Evolutionary conservation across 2,888 invertebrate species (phyloP), one percentile per base, ranked within the genome.

Genomic region (Heliconius ethilla): DNA sequence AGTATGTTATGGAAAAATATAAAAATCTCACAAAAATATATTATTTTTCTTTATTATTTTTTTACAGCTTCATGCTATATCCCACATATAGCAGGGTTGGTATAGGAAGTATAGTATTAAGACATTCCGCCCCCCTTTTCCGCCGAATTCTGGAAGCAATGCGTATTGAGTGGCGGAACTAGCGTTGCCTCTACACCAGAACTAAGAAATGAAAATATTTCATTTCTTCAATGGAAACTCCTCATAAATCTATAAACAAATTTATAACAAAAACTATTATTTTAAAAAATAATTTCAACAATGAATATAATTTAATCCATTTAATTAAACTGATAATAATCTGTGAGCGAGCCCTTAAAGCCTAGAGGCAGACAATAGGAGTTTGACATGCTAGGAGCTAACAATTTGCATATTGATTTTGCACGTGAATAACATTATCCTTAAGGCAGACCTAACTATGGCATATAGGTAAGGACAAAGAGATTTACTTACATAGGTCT

Each of bases 331-430:
- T 76, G 65, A 29, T 70, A 75, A 65, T 15, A 33, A 72, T 40
- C 40, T 79, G 67, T 70, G 76, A 62, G 55, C 69, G 45, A 65
- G 67, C 33, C 76, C 76, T 79, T 76, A 73, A n/a, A 79, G 76
- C 76, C 76, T 75, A 76, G 62, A 70, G 78, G 77, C 77, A 82
- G 88, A 89, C 82, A 82, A 84, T 84, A 82, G 83, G 81, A 81
- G 85, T 87, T 84, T 88, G 86, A 88, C 86, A 87, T 85, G 82
- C 83, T 83, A 85, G 84, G 87, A 85, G 86, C 84, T 86, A 87
- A 86, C 85, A 87, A 89, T 91, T 90, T 89, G 87, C 88, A 89
- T 90, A 83, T 90, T 89, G 89, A 90, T 89, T 89, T 86, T 86
- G 85, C 80, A 80, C 81, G 80, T 85, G 82, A 84, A 86, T 84